Percentiles rank a stretch among this genome's conserved stretches.
These are phyloP conservation scores for Epizoanthus scotinus DNA, from an alignment of 92 coral and sea anemone species.

Conservation along the genomic window DNA sequence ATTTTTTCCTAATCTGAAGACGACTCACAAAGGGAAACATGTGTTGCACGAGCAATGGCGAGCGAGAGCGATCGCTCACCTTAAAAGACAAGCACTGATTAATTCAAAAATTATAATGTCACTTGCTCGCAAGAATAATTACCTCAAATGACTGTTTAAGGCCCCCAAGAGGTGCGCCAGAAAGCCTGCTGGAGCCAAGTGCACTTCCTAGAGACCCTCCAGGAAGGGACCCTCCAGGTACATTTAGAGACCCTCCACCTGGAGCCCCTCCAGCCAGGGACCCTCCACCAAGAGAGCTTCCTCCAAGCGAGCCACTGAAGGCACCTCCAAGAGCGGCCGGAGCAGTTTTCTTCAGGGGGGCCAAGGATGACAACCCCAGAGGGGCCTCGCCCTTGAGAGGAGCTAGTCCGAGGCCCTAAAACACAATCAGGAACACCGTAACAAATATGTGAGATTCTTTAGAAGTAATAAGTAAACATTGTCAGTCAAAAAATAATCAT, in stretches of 20 bases:
- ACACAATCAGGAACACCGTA: no score
- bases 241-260: conserved; percentile 25
- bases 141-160: conserved; percentile 52
- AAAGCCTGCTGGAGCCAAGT: conserved; percentile 20
- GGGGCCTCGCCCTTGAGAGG: conserved; percentile 77
- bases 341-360: conserved; percentile 69
- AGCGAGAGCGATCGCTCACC: no score
- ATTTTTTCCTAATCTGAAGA: no score
- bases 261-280: conserved; percentile 57
- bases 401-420: conserved; percentile 62
- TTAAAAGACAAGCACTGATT: no score
- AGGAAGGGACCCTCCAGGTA: conserved; percentile 32
- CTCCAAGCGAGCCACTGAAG: conserved; percentile 62
- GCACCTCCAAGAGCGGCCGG: conserved; percentile 63
- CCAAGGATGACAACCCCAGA: conserved; percentile 54
- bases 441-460: no score
- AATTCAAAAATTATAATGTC: no score
- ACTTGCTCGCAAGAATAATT: not conserved
- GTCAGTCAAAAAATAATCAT: no score
- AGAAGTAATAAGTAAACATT: no score
- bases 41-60: no score
- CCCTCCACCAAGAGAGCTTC: conserved; percentile 72
- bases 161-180: conserved; percentile 60
- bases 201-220: conserved; percentile 41
- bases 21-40: no score